phyloP scores from a whole-genome alignment of 2,113 vertebrate genomes.

The Edolisoma coerulescens region DNA sequence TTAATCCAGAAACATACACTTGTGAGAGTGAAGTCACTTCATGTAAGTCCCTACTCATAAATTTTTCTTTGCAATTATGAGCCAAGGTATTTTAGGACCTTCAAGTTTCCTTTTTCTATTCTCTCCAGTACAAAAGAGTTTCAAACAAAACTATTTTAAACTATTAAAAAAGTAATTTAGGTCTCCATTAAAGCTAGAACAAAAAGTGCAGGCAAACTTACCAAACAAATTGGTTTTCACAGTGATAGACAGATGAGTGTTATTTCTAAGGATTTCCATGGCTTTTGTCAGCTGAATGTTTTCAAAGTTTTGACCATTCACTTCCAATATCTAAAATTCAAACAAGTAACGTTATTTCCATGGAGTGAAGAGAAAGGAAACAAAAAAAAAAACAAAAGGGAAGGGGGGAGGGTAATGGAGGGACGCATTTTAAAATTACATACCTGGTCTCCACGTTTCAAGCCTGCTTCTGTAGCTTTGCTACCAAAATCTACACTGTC shows the following conservation, averaged over 20 bases:
- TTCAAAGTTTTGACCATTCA: slow-evolving; percentile 99
- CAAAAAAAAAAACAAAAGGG: not conserved
- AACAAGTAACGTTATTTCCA: not conserved
- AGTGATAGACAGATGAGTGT: slow-evolving; percentile 98
- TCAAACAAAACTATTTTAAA: not conserved
- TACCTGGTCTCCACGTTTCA: slow-evolving; percentile 97
- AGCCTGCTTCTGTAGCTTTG: slow-evolving; percentile 92
- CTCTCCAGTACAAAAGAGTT: not conserved
- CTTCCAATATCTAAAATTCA: slow-evolving; percentile 88
- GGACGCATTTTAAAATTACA: not conserved
- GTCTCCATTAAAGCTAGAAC: not conserved
- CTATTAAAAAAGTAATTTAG: not conserved
- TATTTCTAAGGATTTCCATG: slow-evolving; percentile 98
- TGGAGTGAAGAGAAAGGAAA: not conserved
- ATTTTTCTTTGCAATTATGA: not conserved
- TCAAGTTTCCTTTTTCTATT: not conserved
- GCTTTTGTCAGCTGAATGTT: slow-evolving; percentile 96
- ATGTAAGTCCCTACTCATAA: not conserved
- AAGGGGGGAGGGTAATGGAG: fast-evolving
- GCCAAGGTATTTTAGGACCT: not conserved
- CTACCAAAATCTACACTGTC: slow-evolving; percentile 92
- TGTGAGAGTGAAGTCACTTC: not conserved
- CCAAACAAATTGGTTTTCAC: slow-evolving; percentile 99
- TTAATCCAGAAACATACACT: not conserved
- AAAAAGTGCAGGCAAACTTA: slow-evolving; percentile 54